These are phyloP conservation scores for Ceratina australensis DNA, from an alignment of 1,140 invertebrate genomes.

Conservation along the genomic window DNA sequence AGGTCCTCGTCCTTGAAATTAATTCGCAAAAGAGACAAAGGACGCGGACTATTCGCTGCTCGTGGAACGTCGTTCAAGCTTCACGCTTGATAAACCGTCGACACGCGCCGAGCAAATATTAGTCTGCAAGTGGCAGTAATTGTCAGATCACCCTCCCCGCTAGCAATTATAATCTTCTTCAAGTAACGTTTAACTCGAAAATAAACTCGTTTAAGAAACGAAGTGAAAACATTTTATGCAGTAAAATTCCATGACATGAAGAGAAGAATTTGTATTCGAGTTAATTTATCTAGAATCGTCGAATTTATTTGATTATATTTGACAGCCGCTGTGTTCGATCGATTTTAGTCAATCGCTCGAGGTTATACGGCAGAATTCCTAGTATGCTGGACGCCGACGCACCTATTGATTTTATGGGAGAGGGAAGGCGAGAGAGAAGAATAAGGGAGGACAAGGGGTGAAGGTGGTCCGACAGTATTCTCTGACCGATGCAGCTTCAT, in stretches of 20 bases:
- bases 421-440: constrained; percentile 64
- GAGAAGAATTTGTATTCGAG: too few relatives aligned
- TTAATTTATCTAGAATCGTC: neutral
- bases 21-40: constrained; percentile 60
- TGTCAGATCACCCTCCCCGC: neutral
- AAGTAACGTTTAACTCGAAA: neutral
- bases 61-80: constrained; percentile 38
- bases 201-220: neutral
- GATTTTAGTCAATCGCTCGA: constrained; percentile 51
- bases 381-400: constrained; percentile 60
- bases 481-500: constrained; percentile 62
- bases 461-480: constrained; percentile 63
- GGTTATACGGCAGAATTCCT: constrained; percentile 55
- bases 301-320: constrained; percentile 26
- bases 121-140: constrained; percentile 53
- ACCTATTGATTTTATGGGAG: constrained; percentile 75
- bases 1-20: constrained; percentile 55
- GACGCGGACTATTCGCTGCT: constrained; percentile 30
- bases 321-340: constrained; percentile 23
- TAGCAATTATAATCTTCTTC: neutral
- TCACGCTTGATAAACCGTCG: constrained; percentile 44
- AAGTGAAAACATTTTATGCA: too few relatives aligned
- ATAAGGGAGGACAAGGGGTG: constrained; percentile 63
- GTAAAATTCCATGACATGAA: too few relatives aligned
- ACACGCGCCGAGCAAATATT: constrained; percentile 47